These are phyloP conservation scores for Notiomystis cincta DNA, from an alignment of 2,113 vertebrate genomes.

Conservation along the genomic window DNA sequence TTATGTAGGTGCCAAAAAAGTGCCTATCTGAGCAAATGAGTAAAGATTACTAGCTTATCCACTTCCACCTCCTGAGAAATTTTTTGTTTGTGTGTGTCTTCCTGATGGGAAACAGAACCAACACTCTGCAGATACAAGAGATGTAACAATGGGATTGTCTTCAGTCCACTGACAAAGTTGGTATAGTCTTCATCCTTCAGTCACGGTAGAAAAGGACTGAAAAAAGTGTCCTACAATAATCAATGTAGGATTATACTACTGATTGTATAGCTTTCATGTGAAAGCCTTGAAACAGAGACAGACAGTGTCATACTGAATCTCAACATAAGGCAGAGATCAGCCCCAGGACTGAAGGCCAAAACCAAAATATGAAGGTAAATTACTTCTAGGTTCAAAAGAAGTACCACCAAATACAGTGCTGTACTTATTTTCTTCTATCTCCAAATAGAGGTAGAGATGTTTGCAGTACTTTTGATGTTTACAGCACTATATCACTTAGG, in stretches of 20 bases:
- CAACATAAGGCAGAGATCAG: not conserved
- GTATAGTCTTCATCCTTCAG: not conserved
- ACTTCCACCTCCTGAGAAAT: not conserved
- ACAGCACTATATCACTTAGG: not conserved
- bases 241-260: not conserved
- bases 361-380: not conserved
- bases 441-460: not conserved
- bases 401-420: not conserved
- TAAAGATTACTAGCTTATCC: not conserved
- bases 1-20: not conserved
- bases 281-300: not conserved
- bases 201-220: not conserved
- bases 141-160: not conserved
- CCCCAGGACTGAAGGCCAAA: not conserved
- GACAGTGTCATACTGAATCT: not conserved
- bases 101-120: not conserved
- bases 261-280: not conserved
- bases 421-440: not conserved
- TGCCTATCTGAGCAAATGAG: not conserved
- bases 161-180: not conserved
- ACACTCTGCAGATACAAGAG: not conserved
- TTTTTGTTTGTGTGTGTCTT: not conserved
- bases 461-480: not conserved
- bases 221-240: not conserved
- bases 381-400: not conserved